Evolutionary conservation across 1,140 invertebrate genomes (phyloP), one percentile per base, ranked within the genome.

Genomic region (Cotesia vestalis): DNA sequence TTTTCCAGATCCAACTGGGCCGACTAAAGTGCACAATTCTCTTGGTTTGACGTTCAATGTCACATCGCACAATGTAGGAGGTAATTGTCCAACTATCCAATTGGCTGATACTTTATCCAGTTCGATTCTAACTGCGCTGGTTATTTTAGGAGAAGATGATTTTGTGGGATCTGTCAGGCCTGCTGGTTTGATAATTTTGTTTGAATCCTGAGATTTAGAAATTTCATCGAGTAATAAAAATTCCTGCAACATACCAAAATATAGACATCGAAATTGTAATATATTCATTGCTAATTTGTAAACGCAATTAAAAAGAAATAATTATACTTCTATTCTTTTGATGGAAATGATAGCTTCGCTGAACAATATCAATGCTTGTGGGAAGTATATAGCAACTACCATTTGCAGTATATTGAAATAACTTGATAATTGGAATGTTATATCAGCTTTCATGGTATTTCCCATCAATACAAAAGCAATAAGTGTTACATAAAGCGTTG

Each of bases 1-100:
- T 85, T 95, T 95, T 57, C 94, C 94, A 1, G 92, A 90, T 1
- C 94, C 94, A 20, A 95, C 93, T 4, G 91, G 88, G 4, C 94
- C 94, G 63, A 95, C 91, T 1, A 96, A 86, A 0, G 92, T 92
- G 69, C 92, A 90, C 0, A 95, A 80, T 76, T 93, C 89, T 0
- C 93, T 92, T 20, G 88, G 84, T 34, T 89, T 84, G 0, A 94
- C 85, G 1, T 87, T 83, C 57, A 94, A 79, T 14, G 88, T 89
- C 5, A 96, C 81, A 69, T 91, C 88, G 59, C 89, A 88, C 0
- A 94, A 82, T 0, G 84, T 85, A 4, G 86, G 83, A 0, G 85
- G 84, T n/a, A 86, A 63, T 35, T 82, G 75, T 0, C 79, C 77
- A 0, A 66, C 12, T 3, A 77, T 69, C 87, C 87, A 88, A 17